Evolutionary conservation across 2,113 vertebrate species (phyloP), one percentile per base, ranked within the genome.

Genomic region (Mormoops blainvillei): DNA sequence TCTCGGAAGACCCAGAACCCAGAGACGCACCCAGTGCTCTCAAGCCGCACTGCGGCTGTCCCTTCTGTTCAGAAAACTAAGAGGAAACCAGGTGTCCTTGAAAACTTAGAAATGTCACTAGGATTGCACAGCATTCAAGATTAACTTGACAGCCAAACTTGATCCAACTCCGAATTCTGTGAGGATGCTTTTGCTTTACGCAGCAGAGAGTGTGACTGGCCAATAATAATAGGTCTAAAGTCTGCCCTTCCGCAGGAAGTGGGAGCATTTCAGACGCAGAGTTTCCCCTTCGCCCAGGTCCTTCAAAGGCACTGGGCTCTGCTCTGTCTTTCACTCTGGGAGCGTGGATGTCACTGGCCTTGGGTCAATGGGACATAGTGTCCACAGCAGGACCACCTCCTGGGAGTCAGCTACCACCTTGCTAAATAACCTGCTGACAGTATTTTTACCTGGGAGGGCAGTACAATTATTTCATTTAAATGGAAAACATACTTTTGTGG

Each of bases 401-500:
- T 22, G 4, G 31, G 67, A 78, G n/a, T 9, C 58, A 67, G 48
- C 70, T 0, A 9, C 70, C 78, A 5, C 76, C 11, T 58, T 88
- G 77, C 83, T 61, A 61, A 78, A 61, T 50, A 36, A 38, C 71
- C 50, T 91, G 77, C 58, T 28, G 58, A 11, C 58, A 4, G 58
- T 11, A 13, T 4, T 4, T 81, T 85, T 18, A 78, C 73, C 74
- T 82, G 41, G 61, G 41, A 68, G 38, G 58, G n/a, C 77, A 80
- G 63, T 36, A 38, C 77, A 43, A 85, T 94, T 52, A 38, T 81
- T 63, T 83, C 92, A 58, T 71, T 85, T 87, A 91, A 85, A 77
- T 84, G 63, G 86, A 73, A 95, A 86, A 15, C 68, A 68, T n/a
- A 13, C 54, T 81, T 93, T 58, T 36, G 84, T 24, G 63, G 70